phyloP scores from a whole-genome alignment of 2,113 vertebrate genomes.

The Parus major region DNA sequence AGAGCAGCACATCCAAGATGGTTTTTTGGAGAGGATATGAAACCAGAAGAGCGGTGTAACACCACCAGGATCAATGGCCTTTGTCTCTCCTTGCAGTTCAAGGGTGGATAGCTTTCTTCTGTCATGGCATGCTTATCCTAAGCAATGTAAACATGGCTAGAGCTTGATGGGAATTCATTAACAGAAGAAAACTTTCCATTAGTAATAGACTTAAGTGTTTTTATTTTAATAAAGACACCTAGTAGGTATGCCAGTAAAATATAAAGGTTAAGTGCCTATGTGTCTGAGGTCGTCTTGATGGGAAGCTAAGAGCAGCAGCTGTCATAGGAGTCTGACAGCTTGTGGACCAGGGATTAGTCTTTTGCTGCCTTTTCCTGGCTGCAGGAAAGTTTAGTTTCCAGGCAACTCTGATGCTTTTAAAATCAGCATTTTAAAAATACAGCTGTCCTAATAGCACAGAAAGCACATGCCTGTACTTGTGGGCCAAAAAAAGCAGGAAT shows the following conservation, averaged over 20 bases:
- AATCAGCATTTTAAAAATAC: neutral
- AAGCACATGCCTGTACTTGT: neutral
- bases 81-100: neutral
- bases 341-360: neutral
- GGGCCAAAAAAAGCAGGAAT: neutral
- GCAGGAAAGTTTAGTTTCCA: neutral
- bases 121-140: neutral
- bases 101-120: neutral
- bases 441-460: neutral
- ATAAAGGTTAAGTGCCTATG: neutral
- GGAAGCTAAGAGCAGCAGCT: slow-evolving; percentile 16
- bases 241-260: neutral
- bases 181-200: neutral
- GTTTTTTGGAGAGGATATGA: neutral
- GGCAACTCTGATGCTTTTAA: neutral
- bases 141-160: neutral
- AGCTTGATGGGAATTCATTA: neutral
- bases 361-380: neutral
- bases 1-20: neutral
- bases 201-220: neutral
- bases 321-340: neutral
- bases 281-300: neutral
- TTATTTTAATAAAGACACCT: neutral
- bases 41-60: neutral
- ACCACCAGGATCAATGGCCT: neutral